These are phyloP conservation scores for Cygnus atratus DNA, from an alignment of 2,113 vertebrate species.

Conservation along the genomic window DNA sequence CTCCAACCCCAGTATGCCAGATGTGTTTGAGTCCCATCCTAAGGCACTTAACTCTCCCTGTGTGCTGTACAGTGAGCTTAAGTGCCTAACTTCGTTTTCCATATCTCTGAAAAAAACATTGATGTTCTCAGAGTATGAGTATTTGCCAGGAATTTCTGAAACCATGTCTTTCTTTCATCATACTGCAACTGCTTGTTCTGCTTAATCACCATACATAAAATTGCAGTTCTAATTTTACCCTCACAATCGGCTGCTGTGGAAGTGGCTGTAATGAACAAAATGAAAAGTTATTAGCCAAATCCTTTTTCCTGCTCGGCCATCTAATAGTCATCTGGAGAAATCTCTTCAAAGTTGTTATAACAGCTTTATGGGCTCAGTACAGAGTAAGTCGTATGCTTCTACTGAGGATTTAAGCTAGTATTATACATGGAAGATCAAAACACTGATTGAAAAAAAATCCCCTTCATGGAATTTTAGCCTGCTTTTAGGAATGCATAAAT, in stretches of 20 bases:
- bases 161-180: not conserved
- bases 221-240: conserved; percentile 37
- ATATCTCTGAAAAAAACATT: not conserved
- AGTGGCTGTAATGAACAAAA: conserved; percentile 36
- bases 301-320: conserved; percentile 19
- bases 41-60: not conserved
- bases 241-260: not conserved
- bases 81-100: not conserved
- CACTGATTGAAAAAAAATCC: not conserved
- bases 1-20: not conserved
- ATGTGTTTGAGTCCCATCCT: not conserved
- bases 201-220: conserved; percentile 3
- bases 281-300: conserved; percentile 52
- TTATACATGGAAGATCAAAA: not conserved
- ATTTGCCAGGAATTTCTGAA: conserved; percentile 23
- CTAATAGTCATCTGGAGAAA: conserved; percentile 46
- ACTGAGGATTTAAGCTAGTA: not conserved
- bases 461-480: not conserved
- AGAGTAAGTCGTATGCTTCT: not conserved
- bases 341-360: conserved; percentile 1
- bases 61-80: not conserved
- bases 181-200: not conserved
- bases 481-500: not conserved
- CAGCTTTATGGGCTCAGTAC: not conserved
- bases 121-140: not conserved